These are phyloP conservation scores for Eurytemora carolleeae DNA, from an alignment of 1,140 invertebrate genomes.

Conservation along the genomic window DNA sequence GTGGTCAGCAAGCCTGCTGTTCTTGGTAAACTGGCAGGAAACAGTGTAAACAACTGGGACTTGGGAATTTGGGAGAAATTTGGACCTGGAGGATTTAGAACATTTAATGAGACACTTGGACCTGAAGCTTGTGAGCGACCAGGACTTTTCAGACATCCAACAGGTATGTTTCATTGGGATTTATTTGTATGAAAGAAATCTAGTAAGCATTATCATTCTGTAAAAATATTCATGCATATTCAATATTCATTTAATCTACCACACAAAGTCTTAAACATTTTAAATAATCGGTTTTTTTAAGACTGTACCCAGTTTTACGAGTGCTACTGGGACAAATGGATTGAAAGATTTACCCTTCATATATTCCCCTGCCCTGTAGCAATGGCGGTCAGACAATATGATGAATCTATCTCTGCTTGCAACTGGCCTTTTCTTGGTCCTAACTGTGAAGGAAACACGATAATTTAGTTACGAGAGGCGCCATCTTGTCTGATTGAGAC, in stretches of 20 bases:
- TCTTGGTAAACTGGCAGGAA: conserved; percentile 20
- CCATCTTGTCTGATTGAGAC: too few species aligned
- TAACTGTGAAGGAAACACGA: conserved; percentile 40
- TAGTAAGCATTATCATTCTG: too few species aligned
- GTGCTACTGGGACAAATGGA: conserved; percentile 58
- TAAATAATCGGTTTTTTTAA: too few species aligned
- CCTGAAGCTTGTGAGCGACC: conserved; percentile 45
- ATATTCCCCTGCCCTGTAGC: conserved; percentile 56
- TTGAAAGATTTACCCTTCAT: conserved; percentile 52
- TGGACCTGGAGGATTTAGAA: conserved; percentile 20
- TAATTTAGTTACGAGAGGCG: too few species aligned
- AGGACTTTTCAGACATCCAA: conserved; percentile 58
- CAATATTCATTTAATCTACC: too few species aligned
- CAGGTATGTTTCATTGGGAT: too few species aligned
- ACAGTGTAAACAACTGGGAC: conserved; percentile 14
- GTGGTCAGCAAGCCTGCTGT: neutral
- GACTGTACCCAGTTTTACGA: conserved; percentile 66
- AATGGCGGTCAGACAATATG: conserved; percentile 41
- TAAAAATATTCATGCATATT: too few species aligned
- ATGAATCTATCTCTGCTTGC: conserved; percentile 47
- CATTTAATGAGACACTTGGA: conserved; percentile 31
- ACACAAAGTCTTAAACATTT: too few species aligned
- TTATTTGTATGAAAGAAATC: too few species aligned
- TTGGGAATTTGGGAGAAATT: conserved; percentile 16
- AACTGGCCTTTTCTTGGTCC: conserved; percentile 63